Base-by-base conservation (phyloP, 2,113 vertebrate species). In the Dunckerocampus dactyliophorus region DNA sequence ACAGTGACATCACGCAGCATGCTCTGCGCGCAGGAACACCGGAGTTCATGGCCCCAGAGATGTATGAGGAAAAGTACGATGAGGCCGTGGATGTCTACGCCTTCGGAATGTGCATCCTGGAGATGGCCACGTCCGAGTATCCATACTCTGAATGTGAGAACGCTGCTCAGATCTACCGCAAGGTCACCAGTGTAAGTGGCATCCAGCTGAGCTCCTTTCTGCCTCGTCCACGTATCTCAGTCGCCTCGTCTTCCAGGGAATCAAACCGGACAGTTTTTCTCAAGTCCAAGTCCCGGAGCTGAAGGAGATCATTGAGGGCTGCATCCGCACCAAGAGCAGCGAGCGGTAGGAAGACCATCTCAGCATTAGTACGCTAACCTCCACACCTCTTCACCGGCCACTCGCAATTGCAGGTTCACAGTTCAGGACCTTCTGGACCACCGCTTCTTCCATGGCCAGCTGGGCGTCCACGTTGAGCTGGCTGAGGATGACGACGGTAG, bases 371-470 rank as follows among this genome's bases (percentile, higher is more conserved):
- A 3, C 39, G n/a, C 5, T 7, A 7, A 11, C n/a, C 8, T 39
- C n/a, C 14, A 9, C 13, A 8, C 14, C 20, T 8, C 20, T 14
- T 59, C 21, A 12, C 1, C 10, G 9, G 14, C 3, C 8, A 16
- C 5, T 21, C 14, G 15, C 3, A 37, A 24, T 24, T 5, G 17
- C 79, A 98, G 96, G 82, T 94, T 95, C 84, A 96, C 94, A 22
- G 95, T 99, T 72, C 94, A 95, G 87, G 95, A 98, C 74, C 92
- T 99, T 58, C 86, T 99, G 77, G 93, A 94, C 20, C 96, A 97
- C 34, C 90, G 90, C 55, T 98, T 98, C 88, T 98, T 99, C 83
- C 93, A 94, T 60, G 96, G 95, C 83, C 90, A 94, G 83, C 92
- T 92, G 0, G 96, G 95, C 0, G 92, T 96, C 50, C 92, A 91